Conservation (phyloP, 30 jellyfish, hydroid and myxozoan species). For the Pelagia noctiluca region DNA sequence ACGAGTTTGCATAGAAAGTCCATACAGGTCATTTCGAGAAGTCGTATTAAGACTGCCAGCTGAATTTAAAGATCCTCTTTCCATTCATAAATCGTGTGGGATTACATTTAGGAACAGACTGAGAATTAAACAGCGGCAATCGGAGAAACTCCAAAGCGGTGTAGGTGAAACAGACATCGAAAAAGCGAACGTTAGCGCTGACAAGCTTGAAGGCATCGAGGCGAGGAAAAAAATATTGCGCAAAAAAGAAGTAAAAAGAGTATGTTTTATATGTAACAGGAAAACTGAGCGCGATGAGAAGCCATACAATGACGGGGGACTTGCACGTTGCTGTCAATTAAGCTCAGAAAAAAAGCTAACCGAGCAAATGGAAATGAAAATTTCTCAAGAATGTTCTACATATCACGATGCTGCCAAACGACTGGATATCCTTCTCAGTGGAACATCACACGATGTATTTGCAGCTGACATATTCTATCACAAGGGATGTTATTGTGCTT, state of each 20-base stretch:
- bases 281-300: conserved; percentile 48
- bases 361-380: conserved; percentile 34
- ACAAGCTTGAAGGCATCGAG: conserved; percentile 11
- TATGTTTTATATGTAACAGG: conserved; percentile 41
- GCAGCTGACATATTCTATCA: conserved; percentile 55
- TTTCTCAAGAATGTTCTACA: conserved; percentile 35
- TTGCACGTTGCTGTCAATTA: conserved; percentile 59
- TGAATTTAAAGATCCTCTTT: conserved; percentile 31
- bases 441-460: conserved; percentile 45
- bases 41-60: conserved; percentile 48
- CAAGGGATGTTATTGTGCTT: conserved; percentile 38
- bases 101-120: conserved; percentile 55
- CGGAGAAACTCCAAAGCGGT: conserved; percentile 50
- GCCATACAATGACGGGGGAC: conserved; percentile 54
- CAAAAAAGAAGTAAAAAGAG: conserved; percentile 46
- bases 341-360: conserved; percentile 33
- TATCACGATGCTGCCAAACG: conserved; percentile 59
- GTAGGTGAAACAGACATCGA: conserved; percentile 18
- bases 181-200: conserved; percentile 3
- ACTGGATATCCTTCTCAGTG: conserved; percentile 47
- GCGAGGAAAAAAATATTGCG: conserved; percentile 44
- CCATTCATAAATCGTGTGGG: conserved; percentile 50
- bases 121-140: conserved; percentile 43
- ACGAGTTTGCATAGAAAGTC: conserved; percentile 36
- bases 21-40: conserved; percentile 52